Percentiles rank a stretch among this genome's conserved stretches.
phyloP scores from a whole-genome alignment of 1,140 invertebrate genomes.

The Dinoponera quadriceps region DNA sequence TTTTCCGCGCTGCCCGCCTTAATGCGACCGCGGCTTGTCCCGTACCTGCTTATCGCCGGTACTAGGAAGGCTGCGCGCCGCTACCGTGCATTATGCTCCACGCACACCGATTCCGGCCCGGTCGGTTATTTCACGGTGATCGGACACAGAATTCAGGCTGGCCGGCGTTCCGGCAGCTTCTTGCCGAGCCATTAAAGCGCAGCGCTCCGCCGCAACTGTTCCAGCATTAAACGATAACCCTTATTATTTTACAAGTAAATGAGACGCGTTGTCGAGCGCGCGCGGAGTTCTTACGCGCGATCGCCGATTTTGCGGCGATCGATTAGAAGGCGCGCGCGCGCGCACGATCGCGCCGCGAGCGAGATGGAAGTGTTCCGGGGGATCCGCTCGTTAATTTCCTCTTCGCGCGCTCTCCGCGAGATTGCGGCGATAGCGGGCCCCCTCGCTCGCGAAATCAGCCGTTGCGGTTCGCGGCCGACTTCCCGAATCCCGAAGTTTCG shows the following conservation, averaged over 20 bases:
- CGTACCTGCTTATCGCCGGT: slow-evolving; percentile 56
- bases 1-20: slow-evolving; percentile 39
- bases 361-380: background rate
- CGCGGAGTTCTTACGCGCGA: slow-evolving; percentile 5
- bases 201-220: slow-evolving; percentile 47
- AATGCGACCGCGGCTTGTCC: slow-evolving; percentile 45
- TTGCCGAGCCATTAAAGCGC: slow-evolving; percentile 52
- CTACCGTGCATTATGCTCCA: slow-evolving; percentile 49
- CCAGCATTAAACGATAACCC: slow-evolving; percentile 31
- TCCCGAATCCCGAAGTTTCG: too few relatives aligned
- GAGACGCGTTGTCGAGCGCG: slow-evolving; percentile 24
- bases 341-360: background rate
- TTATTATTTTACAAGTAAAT: slow-evolving; percentile 55
- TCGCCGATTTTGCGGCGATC: slow-evolving; percentile 6
- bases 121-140: slow-evolving; percentile 69
- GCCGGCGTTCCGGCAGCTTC: slow-evolving; percentile 37
- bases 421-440: too few relatives aligned
- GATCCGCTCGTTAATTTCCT: background rate
- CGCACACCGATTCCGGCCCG: slow-evolving; percentile 46
- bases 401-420: background rate
- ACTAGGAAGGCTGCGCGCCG: slow-evolving; percentile 27
- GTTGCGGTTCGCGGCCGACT: too few relatives aligned
- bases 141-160: slow-evolving; percentile 47
- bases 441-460: too few relatives aligned
- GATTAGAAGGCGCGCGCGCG: background rate